Conservation (phyloP, 2,888 invertebrate genomes). For the Lasioglossum marginatum region DNA sequence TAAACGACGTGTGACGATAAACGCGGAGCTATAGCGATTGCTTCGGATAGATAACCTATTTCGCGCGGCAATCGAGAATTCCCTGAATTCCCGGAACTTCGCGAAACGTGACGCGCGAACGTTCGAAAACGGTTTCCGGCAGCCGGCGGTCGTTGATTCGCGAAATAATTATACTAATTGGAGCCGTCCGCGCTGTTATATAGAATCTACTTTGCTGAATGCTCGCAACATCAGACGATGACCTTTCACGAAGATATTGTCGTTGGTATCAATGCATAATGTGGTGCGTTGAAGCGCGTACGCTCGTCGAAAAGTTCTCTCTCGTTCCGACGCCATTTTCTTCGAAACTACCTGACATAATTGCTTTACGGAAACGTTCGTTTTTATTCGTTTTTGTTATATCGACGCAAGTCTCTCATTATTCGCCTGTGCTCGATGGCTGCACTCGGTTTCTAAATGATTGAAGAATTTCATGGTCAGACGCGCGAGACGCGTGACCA, state of each 20-base stretch:
- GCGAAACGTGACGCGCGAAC: no score
- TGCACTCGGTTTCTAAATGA: conserved; percentile 3
- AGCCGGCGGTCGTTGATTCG: conserved; percentile 4
- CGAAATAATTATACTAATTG: conserved; percentile 43
- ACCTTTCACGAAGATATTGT: conserved; percentile 70
- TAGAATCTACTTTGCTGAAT: conserved; percentile 60
- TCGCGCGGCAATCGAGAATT: background rate
- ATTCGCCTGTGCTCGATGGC: background rate
- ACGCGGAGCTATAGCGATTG: conserved; percentile 18
- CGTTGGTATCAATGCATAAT: conserved; percentile 56
- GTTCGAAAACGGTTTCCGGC: background rate
- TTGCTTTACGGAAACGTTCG: background rate
- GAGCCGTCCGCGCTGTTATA: conserved; percentile 56
- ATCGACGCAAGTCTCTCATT: background rate
- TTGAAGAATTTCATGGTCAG: conserved; percentile 28
- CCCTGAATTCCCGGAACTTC: background rate
- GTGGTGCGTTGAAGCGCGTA: conserved; percentile 43
- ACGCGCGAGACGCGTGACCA: background rate
- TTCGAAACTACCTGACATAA: conserved; percentile 17
- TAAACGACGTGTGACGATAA: conserved; percentile 15
- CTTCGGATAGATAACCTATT: background rate
- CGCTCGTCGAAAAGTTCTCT: conserved; percentile 24
- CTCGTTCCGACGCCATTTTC: conserved; percentile 29
- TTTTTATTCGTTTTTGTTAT: background rate
- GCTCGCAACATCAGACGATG: conserved; percentile 73